Base-by-base conservation (phyloP, 1,140 invertebrate genomes). In the Ceratosolen fusciceps region DNA sequence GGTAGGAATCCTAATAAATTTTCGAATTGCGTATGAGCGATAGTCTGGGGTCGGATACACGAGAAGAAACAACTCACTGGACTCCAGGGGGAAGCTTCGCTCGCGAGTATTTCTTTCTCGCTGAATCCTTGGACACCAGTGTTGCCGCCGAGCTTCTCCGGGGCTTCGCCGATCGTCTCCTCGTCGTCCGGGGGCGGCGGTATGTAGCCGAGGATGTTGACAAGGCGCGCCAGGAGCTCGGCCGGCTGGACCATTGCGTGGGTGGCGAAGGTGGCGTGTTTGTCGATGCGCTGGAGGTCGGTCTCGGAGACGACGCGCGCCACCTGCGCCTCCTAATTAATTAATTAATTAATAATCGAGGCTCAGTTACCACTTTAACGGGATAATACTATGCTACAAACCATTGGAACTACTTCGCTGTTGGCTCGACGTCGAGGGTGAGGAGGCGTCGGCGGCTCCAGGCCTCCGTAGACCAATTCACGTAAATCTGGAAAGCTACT, bases 221-320 rank as follows among this genome's bases (percentile, higher is more conserved):
- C 94, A 31, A 96, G 92, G 86, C 94, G 92, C 0, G 95, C 93
- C 58, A 96, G 85, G 21, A 96, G 86, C 82, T 95, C 94, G 0
- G 93, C 93, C 1, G 94, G 94, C 83, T 95, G 93, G 0, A 95
- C 91, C 78, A 93, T 92, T 0, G 88, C 89, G 26, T 89, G 87
- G 7, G 86, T 84, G 0, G 91, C 92, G 85, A 96, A 96, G 0
- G 95, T 96, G 77, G 93, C 94, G 74, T 93, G 93, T 83, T 94
- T 94, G 83, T 96, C 95, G 77, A 96, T 95, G 34, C 93, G 91
- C 82, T 94, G 92, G 21, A 96, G 87, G 86, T 96, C 95, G 0
- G 93, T 94, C 84, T 96, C 95, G 7, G 94, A 96, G 74, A 94
- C 92, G 37, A 93, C 93, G 37, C 93, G 89, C n/a, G 91, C 88